Percentiles rank a stretch among this genome's conserved stretches.
phyloP scores from a whole-genome alignment of 37 sponge, comb jelly and placozoan species.

The Crambe crambe region DNA sequence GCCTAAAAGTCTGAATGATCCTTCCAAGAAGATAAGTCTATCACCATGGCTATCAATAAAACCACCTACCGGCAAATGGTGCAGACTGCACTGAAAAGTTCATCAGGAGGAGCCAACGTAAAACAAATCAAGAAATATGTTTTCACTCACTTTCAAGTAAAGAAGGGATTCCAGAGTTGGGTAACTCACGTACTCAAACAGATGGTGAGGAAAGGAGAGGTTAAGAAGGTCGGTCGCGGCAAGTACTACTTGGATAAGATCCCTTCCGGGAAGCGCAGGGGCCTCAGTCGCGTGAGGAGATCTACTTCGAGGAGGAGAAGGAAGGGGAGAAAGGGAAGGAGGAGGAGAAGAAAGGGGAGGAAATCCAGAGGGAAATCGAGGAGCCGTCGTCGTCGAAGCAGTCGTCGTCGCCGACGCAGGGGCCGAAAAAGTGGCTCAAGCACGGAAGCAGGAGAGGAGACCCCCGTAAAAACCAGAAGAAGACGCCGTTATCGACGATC shows the following conservation, averaged over 20 bases:
- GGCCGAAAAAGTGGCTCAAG: no score
- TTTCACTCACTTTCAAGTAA: background rate
- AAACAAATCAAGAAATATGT: background rate
- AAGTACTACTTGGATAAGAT: background rate
- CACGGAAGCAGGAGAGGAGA: no score
- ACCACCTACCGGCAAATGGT: background rate
- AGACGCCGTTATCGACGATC: background rate
- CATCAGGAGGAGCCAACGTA: background rate
- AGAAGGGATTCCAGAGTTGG: background rate
- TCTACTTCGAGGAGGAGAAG: background rate
- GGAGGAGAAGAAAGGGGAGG: background rate
- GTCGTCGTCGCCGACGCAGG: background rate
- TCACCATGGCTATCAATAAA: background rate
- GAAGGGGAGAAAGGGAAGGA: background rate
- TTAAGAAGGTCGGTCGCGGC: background rate
- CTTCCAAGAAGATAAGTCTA: background rate
- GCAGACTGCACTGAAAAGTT: background rate
- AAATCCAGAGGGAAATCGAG: background rate
- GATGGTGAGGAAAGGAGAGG: background rate
- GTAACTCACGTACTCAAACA: background rate
- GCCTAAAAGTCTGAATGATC: background rate
- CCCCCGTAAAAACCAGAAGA: background rate
- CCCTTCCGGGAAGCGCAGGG: background rate
- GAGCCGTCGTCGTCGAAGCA: background rate
- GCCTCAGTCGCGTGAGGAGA: background rate